Evolutionary conservation across 2,113 vertebrate species (phyloP).

Genomic region (Zosterops hypoxanthus): DNA sequence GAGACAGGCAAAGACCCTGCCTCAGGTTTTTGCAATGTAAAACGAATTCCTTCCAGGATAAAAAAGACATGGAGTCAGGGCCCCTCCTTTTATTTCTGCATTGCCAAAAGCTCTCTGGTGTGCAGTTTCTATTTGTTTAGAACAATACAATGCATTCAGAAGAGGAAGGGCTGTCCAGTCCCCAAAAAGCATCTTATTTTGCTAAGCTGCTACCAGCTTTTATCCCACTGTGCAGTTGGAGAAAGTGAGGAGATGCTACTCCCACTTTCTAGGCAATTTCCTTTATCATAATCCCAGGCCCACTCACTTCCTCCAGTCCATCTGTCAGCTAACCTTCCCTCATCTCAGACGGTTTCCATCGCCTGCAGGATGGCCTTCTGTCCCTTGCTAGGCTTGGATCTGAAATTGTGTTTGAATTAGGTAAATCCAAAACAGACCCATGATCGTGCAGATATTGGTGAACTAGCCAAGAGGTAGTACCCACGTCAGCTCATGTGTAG

Average conservation of each 20-base stretch:
- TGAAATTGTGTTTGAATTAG: background rate
- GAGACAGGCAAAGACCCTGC: background rate
- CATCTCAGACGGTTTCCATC: constrained; percentile 25
- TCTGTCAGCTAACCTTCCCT: constrained; percentile 44
- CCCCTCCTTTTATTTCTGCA: background rate
- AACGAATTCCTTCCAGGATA: background rate
- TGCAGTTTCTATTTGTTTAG: background rate
- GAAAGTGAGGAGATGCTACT: background rate
- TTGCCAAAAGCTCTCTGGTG: background rate
- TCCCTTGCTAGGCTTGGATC: background rate
- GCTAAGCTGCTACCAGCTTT: background rate
- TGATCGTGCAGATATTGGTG: background rate
- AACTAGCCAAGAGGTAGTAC: background rate
- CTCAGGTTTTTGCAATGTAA: background rate
- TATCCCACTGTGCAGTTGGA: background rate
- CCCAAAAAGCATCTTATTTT: background rate
- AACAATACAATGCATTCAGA: background rate
- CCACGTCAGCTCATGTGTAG: background rate
- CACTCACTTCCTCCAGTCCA: constrained; percentile 48
- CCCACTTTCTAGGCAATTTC: constrained; percentile 22
- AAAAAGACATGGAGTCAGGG: background rate
- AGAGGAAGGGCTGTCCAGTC: background rate
- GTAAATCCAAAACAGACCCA: background rate
- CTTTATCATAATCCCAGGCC: constrained; percentile 25
- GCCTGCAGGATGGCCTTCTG: constrained; percentile 53